phyloP scores from a whole-genome alignment of 2,797 vertebrate genomes.

The Myotis pilosus region DNA sequence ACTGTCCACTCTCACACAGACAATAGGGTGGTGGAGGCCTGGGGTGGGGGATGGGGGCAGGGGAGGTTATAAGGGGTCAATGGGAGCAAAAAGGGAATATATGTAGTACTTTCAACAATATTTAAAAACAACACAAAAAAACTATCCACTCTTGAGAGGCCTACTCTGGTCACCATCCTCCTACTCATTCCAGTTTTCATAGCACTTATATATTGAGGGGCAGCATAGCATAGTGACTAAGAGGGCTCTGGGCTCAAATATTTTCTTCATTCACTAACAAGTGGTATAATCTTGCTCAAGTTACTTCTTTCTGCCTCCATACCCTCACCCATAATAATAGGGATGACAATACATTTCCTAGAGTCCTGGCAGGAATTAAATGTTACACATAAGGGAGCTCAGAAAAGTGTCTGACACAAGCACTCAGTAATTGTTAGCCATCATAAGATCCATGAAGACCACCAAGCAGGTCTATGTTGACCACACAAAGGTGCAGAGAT shows the following conservation, averaged over 20 bases:
- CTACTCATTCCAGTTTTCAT: neutral
- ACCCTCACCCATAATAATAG: neutral
- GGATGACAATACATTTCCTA: neutral
- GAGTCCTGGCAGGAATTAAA: neutral
- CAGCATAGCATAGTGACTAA: neutral
- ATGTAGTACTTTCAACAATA: too few relatives aligned
- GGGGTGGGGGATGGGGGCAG: too few relatives aligned
- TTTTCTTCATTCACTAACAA: neutral
- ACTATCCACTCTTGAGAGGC: neutral
- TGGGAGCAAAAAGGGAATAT: too few relatives aligned
- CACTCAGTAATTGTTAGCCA: neutral
- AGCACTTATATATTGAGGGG: neutral
- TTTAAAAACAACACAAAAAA: neutral
- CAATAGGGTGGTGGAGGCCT: too few relatives aligned
- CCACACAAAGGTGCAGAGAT: neutral
- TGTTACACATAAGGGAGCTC: neutral
- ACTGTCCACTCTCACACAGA: neutral
- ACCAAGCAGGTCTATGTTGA: neutral
- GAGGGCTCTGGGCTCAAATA: neutral
- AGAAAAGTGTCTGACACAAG: neutral
- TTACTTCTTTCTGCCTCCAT: neutral
- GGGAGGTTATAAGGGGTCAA: too few relatives aligned
- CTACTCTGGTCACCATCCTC: neutral
- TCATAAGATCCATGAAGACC: neutral
- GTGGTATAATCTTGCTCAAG: neutral